A percentile compares a stretch with the other conserved stretches of the same genome.
These are phyloP conservation scores for Cantharis nigra DNA, from an alignment of 2,888 invertebrate species.

Conservation along the genomic window DNA sequence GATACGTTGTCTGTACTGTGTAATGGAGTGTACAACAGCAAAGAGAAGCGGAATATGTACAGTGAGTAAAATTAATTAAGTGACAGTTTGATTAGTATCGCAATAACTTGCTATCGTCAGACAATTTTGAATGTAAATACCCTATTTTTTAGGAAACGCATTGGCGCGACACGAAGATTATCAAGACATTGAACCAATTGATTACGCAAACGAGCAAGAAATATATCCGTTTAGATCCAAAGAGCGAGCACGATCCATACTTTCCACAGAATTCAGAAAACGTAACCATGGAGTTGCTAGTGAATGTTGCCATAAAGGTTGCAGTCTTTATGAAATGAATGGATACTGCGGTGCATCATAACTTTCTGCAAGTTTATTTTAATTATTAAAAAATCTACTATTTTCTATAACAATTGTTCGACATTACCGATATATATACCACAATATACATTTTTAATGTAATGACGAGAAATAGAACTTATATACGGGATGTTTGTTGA, in stretches of 20 bases:
- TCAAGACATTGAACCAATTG: conserved; percentile 6
- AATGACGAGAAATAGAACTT: neutral
- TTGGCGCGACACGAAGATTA: conserved; percentile 15
- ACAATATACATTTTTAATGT: neutral
- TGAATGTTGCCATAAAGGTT: conserved; percentile 26
- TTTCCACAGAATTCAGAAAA: conserved; percentile 17
- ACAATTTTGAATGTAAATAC: neutral
- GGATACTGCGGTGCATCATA: conserved; percentile 12
- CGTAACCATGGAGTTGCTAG: conserved; percentile 7
- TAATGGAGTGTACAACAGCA: conserved; percentile 17
- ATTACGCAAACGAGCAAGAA: conserved; percentile 7
- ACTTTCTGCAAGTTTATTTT: neutral
- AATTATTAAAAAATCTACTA: neutral
- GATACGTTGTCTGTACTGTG: conserved; percentile 20
- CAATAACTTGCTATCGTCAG: no score
- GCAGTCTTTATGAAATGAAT: conserved; percentile 19
- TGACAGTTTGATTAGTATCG: neutral
- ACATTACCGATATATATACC: neutral
- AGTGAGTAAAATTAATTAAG: conserved; percentile 8
- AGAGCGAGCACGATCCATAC: conserved; percentile 11
- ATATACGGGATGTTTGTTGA: neutral
- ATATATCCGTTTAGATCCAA: conserved; percentile 15
- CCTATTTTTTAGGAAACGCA: conserved; percentile 12
- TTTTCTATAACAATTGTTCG: neutral
- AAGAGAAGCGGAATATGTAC: conserved; percentile 11